Evolutionary conservation across 1,140 invertebrate species (phyloP), one percentile per base, ranked within the genome.

Genomic region (Sycophila sp.): DNA sequence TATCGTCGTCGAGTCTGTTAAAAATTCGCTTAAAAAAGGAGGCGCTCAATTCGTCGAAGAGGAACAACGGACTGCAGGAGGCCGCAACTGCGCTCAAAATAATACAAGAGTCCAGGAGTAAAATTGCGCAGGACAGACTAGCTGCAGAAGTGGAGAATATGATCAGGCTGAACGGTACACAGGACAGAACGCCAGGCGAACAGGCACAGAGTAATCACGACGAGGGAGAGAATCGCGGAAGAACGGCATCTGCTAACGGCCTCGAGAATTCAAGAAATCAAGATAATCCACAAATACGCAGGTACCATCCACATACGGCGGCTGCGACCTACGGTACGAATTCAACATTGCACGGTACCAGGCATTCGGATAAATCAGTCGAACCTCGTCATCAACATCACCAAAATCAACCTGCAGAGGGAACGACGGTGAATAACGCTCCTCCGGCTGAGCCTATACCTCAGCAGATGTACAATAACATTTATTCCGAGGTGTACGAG

Each of bases 11-110:
- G 1, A 84, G 80, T 53, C 28, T 83, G 10, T 13, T 83, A 6
- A 79, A 82, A 51, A 62, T 79, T 10, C 77, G 79, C 6, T 8
- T 73, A 2, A 75, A 79, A 45, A 78, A 78, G 17, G 73, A 82
- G 11, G 53, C 75, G 0, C 42, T 78, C 0, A 64, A 68, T 7
- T 70, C 74, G 5, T 76, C 78, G 32, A 78, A 73, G 19, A 71
- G 76, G 13, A 84, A 83, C 49, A 84, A 85, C 63, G 83, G 83
- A 6, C 40, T 85, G 22, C 83, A 85, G 47, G 78, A 84, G 40
- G 68, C 36, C 13, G 24, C 7, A 0, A 22, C 22, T 0, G 68
- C 68, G 15, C 66, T 0, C 56, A 76, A 13, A 69, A 62, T 2
- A 38, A 78, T 34, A 65, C 69, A 19, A 72, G 73, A 56, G 47